These are phyloP conservation scores for Scophthalmus maximus DNA, from an alignment of 2,113 vertebrate genomes.

Conservation along the genomic window DNA sequence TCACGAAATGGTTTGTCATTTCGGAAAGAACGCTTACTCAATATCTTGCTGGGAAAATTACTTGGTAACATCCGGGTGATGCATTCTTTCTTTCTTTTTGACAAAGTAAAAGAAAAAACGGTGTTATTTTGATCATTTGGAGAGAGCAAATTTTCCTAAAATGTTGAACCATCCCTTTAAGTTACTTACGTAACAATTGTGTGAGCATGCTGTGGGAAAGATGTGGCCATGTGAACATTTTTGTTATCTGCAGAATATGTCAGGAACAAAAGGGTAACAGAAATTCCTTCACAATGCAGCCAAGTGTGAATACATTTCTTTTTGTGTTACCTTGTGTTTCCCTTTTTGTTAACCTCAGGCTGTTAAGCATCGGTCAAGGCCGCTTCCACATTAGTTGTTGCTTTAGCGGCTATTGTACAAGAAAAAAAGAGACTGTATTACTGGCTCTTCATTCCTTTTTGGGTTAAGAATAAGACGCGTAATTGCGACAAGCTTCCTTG, in stretches of 20 bases:
- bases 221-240: background rate
- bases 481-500: background rate
- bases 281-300: background rate
- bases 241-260: background rate
- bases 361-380: background rate
- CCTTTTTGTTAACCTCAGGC: slow-evolving; percentile 20
- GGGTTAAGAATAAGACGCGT: background rate
- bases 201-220: background rate
- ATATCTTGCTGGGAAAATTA: background rate
- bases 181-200: background rate
- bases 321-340: background rate
- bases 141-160: background rate
- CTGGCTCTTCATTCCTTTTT: background rate
- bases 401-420: background rate
- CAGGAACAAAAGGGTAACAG: background rate
- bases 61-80: background rate
- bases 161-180: background rate
- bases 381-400: background rate
- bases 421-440: too few species aligned
- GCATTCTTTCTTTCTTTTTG: background rate
- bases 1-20: background rate
- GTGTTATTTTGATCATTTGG: background rate
- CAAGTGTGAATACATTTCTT: background rate
- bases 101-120: background rate
- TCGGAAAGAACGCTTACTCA: background rate